phyloP scores from a whole-genome alignment of 2,113 vertebrate genomes.

The Fukomys damarensis region DNA sequence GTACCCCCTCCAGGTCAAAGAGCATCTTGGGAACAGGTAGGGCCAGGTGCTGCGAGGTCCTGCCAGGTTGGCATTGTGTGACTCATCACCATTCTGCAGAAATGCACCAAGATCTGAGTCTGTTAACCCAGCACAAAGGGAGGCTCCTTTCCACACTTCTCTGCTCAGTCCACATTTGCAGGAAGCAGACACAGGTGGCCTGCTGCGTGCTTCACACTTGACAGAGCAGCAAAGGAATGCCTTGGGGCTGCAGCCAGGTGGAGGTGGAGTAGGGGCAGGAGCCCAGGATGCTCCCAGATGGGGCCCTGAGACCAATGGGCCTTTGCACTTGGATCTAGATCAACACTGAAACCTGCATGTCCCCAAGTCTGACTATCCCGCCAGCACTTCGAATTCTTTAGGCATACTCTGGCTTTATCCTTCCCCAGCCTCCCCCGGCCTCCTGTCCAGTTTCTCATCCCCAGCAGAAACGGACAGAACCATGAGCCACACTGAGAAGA shows the following conservation, averaged over 20 bases:
- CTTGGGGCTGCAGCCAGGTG: not conserved
- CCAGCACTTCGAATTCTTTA: too few species aligned
- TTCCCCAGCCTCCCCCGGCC: not conserved
- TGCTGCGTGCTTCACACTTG: accelerated
- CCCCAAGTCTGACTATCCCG: too few species aligned
- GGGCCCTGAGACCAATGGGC: not conserved
- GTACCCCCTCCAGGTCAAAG: accelerated
- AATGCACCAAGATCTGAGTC: not conserved
- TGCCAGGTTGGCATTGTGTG: accelerated
- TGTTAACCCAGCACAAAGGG: not conserved
- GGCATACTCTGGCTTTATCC: not conserved
- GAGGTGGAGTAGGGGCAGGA: too few species aligned
- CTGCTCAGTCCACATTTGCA: accelerated
- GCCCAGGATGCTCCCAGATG: not conserved
- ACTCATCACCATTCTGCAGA: not conserved
- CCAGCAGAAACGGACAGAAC: accelerated
- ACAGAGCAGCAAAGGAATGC: accelerated
- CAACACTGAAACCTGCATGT: not conserved
- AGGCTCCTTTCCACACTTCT: not conserved
- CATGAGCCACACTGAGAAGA: accelerated
- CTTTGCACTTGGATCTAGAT: too few species aligned
- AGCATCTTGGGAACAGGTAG: accelerated
- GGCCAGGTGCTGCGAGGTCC: accelerated
- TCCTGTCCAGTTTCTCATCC: accelerated
- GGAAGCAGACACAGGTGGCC: not conserved